These are phyloP conservation scores for Notolabrus celidotus DNA, from an alignment of 2,797 vertebrate genomes.

Conservation along the genomic window DNA sequence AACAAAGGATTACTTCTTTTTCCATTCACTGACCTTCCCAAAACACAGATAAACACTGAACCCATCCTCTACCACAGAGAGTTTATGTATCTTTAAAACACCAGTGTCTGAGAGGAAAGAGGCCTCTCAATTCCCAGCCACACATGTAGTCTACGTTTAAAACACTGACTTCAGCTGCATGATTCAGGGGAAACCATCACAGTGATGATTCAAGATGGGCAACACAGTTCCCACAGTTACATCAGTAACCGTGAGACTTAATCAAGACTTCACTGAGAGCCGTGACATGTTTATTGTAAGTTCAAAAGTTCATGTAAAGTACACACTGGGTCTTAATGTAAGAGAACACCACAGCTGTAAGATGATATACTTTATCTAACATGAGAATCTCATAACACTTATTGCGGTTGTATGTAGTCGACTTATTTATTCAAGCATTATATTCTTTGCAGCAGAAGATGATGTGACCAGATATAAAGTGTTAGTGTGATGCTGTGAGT, in stretches of 20 bases:
- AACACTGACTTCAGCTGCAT: background rate
- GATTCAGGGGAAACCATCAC: background rate
- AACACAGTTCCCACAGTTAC: background rate
- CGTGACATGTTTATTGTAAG: conserved; percentile 18
- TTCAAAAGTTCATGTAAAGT: background rate
- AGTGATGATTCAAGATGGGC: background rate
- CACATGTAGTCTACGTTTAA: background rate
- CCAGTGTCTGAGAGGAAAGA: conserved; percentile 20
- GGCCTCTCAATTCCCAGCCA: conserved; percentile 34
- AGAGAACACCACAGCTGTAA: too few species aligned
- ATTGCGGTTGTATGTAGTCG: too few species aligned
- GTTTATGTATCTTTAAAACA: background rate
- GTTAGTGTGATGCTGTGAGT: too few species aligned
- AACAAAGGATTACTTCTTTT: background rate
- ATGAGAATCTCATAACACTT: too few species aligned
- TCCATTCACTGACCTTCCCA: background rate
- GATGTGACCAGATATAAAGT: too few species aligned
- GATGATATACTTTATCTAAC: too few species aligned
- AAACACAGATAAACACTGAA: background rate
- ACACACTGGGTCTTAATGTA: too few species aligned
- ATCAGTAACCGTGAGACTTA: background rate
- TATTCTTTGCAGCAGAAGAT: too few species aligned
- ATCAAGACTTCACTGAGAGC: conserved; percentile 1
- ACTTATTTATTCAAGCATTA: too few species aligned
- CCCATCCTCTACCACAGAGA: background rate